Base-by-base conservation (phyloP, 2,113 vertebrate species). In the Isurus oxyrinchus region DNA sequence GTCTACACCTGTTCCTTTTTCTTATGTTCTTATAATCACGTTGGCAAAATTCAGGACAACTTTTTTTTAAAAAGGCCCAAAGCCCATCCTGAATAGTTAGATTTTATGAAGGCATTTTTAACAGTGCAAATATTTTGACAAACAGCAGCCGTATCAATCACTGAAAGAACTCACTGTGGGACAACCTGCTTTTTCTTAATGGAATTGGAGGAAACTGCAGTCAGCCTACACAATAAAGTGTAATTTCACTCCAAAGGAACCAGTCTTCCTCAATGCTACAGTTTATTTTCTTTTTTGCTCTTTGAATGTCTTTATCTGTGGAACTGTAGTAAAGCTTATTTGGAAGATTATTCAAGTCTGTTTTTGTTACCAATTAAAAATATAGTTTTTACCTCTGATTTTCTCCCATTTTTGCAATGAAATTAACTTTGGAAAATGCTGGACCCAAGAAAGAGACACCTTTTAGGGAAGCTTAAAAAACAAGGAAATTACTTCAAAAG, bases 111-210 rank as follows among this genome's bases (percentile, higher is more conserved):
- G 55, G 90, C n/a, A 66, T 66, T 63, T 40, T 66, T n/a, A 94
- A 66, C 35, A 94, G 90, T 63, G 90, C n/a, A 40, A 66, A 94
- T 63, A 94, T 66, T 63, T 94, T 63, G 61, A 94, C 90, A 19
- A 63, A 63, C 59, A n/a, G n/a, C 19, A 21, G 31, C 66, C 5
- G 7, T 66, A 63, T 94, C 59, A 94, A 66, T 94, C 90, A 94
- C 27, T n/a, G 90, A 63, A 40, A 63, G 4, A 61, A 19, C 21
- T 94, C 19, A 23, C 57, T 21, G 35, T 40, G 61, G 35, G 90
- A 21, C 5, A 66, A 3, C 35, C 59, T 59, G n/a, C 55, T 93
- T 61, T 69, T 61, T 25, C n/a, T 40, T 63, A 94, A 66, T 63
- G 59, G 59, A 66, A 66, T 94, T 63, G 19, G 16, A 94, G 90